A percentile compares a stretch with the other conserved stretches of the same genome.
Conservation (phyloP, 2,113 vertebrate species). For the Hydrochoerus hydrochaeris region DNA sequence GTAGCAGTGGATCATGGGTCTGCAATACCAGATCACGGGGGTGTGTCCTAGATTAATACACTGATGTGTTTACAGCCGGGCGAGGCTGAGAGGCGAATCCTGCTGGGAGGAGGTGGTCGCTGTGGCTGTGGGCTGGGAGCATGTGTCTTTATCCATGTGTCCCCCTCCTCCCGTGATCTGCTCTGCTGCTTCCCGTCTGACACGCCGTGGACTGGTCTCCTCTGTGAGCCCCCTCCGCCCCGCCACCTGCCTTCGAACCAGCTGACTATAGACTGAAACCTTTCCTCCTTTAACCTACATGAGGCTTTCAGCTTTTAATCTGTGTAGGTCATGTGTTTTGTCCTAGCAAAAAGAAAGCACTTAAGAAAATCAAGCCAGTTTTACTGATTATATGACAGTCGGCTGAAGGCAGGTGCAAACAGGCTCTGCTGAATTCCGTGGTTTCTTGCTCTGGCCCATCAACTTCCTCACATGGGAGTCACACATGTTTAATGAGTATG, state of each 20-base stretch:
- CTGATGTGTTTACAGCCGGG: background rate
- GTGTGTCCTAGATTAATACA: background rate
- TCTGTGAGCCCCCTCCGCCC: background rate
- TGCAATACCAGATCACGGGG: background rate
- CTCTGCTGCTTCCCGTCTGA: background rate
- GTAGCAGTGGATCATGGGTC: background rate
- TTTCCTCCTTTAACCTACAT: background rate
- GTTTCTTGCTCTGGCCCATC: background rate
- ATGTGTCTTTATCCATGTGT: rapidly evolving
- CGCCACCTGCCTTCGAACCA: background rate
- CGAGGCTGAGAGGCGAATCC: background rate
- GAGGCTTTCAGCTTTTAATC: background rate
- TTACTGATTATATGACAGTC: background rate
- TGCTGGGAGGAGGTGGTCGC: background rate
- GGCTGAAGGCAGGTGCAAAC: background rate
- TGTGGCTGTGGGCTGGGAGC: background rate
- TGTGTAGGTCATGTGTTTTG: background rate
- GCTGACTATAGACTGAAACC: background rate
- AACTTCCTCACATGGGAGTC: background rate
- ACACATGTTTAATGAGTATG: background rate
- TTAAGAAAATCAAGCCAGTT: background rate
- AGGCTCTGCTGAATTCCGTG: background rate
- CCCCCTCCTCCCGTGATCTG: background rate
- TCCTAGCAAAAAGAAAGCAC: background rate
- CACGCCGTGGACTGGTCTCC: background rate